Evolutionary conservation across 1,140 invertebrate species (phyloP), one percentile per base, ranked within the genome.

Genomic region (Drosophila mauritiana): DNA sequence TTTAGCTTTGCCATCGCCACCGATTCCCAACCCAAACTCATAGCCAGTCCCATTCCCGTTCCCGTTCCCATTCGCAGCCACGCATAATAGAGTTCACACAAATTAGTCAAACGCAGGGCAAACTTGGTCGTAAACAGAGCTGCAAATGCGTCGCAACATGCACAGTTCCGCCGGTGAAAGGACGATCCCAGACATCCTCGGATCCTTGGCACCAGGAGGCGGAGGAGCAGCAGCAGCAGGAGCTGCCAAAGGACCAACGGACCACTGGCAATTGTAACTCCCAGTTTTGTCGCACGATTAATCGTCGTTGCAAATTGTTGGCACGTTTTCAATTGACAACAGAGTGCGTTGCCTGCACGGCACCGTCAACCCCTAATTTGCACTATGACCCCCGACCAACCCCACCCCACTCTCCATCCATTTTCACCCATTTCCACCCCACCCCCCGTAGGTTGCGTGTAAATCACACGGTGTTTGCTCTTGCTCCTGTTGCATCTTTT

Each of bases 301-400:
- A 91, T 91, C 85, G 90, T 90, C 90, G 82, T 91, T 91, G 90
- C 90, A 91, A 91, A 91, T 91, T 91, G 90, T 91, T 91, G 90
- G 90, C 90, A 91, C 90, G 90, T 91, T 91, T 91, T 91, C 90
- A 91, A 91, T 91, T 91, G 85, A 91, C 90, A 91, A 77, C 73
- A 74, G 68, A 75, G 72, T 69, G 64, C 57, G 53, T 65, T 13
- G 40, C 45, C 42, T 37, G 31, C 42, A 45, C 39, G 46, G 53
- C 49, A 59, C 51, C 59, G 69, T 49, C 84, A 89, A 89, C 84
- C 84, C 84, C 85, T 89, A 89, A 89, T 89, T 88, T 89, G 85
- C 77, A 78, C 65, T 61, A 51, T 75, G 73, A 72, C 46, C 54
- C 72, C 43, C 4, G 11, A 45, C 43, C 39, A 8, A 11, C 12